Evolutionary conservation across 2,113 vertebrate genomes (phyloP).

Genomic region (Ophthalmolycus amberensis): DNA sequence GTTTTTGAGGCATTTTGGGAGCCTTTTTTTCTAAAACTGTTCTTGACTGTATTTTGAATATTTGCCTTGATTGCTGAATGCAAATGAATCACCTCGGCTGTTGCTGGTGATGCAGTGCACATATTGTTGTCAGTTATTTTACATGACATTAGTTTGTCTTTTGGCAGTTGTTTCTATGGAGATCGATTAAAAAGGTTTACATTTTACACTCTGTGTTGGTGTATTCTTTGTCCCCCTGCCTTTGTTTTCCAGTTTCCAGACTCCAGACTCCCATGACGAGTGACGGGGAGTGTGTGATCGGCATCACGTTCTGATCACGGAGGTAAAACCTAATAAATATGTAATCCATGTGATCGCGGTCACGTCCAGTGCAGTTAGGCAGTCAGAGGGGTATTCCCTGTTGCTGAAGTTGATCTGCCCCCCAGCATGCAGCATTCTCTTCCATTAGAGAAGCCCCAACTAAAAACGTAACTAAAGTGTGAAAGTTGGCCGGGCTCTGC

Average conservation of each 20-base stretch:
- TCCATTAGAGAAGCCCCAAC: conserved; percentile 58
- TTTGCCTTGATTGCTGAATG: conserved; percentile 46
- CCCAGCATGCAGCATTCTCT: conserved; percentile 14
- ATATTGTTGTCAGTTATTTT: conserved; percentile 63
- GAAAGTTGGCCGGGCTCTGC: conserved; percentile 70
- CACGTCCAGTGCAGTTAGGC: not conserved
- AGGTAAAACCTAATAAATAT: not conserved
- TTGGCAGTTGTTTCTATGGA: conserved; percentile 86
- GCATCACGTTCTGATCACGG: not conserved
- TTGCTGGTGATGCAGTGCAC: conserved; percentile 71
- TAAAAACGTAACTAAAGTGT: conserved; percentile 47
- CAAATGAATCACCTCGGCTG: conserved; percentile 7
- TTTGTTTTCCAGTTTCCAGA: not conserved
- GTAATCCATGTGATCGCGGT: not conserved
- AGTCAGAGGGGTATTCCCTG: conserved; percentile 24
- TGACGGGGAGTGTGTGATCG: not conserved
- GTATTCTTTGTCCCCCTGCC: not conserved
- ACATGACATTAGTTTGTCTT: conserved; percentile 77
- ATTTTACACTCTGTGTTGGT: conserved; percentile 34
- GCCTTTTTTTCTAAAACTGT: conserved; percentile 89
- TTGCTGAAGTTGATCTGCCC: not conserved
- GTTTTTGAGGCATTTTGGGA: conserved; percentile 88
- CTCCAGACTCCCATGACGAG: not conserved
- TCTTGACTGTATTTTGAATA: conserved; percentile 87
- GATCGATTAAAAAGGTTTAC: conserved; percentile 80